Evolutionary conservation across 2,888 invertebrate genomes (phyloP).

Genomic region (Sclerodermus sp.): DNA sequence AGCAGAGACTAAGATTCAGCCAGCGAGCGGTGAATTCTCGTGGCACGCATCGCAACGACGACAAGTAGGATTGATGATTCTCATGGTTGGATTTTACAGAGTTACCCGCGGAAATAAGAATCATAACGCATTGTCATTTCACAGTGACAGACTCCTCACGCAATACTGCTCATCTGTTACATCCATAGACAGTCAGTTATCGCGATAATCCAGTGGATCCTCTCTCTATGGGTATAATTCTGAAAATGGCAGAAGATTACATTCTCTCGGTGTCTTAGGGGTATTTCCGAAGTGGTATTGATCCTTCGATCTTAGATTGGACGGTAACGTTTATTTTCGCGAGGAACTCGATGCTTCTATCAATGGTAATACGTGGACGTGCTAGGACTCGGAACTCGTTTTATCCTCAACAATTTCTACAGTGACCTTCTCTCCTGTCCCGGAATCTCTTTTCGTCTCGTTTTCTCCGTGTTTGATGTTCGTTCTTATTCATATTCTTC

Average conservation of each 20-base stretch:
- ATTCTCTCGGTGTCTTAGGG: no score
- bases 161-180: not conserved
- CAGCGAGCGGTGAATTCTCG: constrained; percentile 15
- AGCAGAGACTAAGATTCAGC: constrained; percentile 14
- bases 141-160: not conserved
- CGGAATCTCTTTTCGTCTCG: constrained; percentile 2
- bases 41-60: constrained; percentile 11
- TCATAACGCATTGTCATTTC: not conserved
- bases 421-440: constrained; percentile 1
- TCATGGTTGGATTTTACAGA: constrained; percentile 9
- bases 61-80: constrained; percentile 26
- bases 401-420: constrained; percentile 14
- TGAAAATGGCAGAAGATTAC: no score
- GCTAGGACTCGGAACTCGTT: constrained; percentile 33
- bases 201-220: no score
- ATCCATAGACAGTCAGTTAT: no score
- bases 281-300: constrained; percentile 16
- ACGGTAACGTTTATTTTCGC: constrained; percentile 35
- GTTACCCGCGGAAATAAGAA: not conserved
- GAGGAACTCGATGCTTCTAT: constrained; percentile 21
- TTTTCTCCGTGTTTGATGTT: not conserved
- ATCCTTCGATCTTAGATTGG: constrained; percentile 30
- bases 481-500: not conserved
- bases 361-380: constrained; percentile 39
- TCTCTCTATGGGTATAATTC: no score